phyloP scores from a whole-genome alignment of 1,140 invertebrate genomes.

The Drosophila ercepeae region DNA sequence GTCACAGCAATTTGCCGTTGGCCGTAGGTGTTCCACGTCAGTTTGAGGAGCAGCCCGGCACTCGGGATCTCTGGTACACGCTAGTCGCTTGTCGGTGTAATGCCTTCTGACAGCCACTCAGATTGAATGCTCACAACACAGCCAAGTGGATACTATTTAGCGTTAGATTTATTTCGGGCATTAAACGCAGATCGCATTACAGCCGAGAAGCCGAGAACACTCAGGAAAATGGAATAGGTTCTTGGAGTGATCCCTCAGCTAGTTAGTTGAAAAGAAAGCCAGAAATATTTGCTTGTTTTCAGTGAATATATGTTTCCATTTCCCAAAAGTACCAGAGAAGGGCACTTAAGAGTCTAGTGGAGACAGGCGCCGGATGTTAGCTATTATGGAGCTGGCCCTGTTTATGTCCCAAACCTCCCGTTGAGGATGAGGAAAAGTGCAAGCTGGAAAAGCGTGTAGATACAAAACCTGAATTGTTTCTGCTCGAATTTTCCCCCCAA shows the following conservation, averaged over 20 bases:
- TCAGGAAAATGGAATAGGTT: neutral
- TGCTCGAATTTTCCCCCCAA: slow-evolving; percentile 54
- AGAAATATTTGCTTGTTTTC: neutral
- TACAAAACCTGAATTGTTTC: slow-evolving; percentile 5
- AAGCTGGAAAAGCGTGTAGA: slow-evolving; percentile 46
- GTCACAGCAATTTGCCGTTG: slow-evolving; percentile 77
- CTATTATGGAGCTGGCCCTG: slow-evolving; percentile 21
- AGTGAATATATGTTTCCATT: slow-evolving; percentile 3
- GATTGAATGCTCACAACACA: slow-evolving; percentile 64
- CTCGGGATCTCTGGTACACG: slow-evolving; percentile 33
- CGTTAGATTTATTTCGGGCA: slow-evolving; percentile 77
- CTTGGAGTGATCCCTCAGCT: neutral
- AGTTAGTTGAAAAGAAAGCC: neutral
- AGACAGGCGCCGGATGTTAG: slow-evolving; percentile 71
- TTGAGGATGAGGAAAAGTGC: slow-evolving; percentile 36
- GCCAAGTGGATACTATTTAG: slow-evolving; percentile 66
- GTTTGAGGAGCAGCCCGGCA: slow-evolving; percentile 1
- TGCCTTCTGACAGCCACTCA: slow-evolving; percentile 65
- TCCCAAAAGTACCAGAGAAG: slow-evolving; percentile 14
- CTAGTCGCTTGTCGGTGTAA: slow-evolving; percentile 17
- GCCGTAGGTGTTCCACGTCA: slow-evolving; percentile 53
- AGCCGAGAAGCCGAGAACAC: slow-evolving; percentile 11
- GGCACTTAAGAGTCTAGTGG: slow-evolving; percentile 69
- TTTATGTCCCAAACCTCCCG: slow-evolving; percentile 3
- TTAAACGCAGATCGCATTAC: slow-evolving; percentile 74